phyloP scores from a whole-genome alignment of 2,797 vertebrate genomes.

The Pipistrellus kuhlii region DNA sequence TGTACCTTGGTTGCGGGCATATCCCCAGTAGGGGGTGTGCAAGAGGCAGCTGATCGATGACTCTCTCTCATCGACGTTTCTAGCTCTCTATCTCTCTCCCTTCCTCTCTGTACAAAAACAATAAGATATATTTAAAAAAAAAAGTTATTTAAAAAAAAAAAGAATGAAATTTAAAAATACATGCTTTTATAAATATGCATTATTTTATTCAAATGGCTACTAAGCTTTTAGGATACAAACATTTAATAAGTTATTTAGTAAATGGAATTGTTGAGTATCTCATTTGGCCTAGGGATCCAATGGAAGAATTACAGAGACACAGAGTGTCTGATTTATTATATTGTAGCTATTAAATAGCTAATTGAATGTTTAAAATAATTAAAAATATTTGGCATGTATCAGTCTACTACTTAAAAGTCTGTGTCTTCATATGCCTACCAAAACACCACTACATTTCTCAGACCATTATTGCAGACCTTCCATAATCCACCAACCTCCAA shows the following conservation, averaged over 20 bases:
- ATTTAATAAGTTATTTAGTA: slow-evolving; percentile 29
- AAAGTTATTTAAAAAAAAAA: too few species aligned
- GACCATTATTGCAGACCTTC: neutral
- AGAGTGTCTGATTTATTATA: neutral
- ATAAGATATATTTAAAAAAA: too few species aligned
- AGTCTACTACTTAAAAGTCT: neutral
- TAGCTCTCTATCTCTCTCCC: too few species aligned
- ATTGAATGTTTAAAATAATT: slow-evolving; percentile 37
- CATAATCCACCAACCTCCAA: neutral
- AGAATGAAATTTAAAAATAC: slow-evolving; percentile 11
- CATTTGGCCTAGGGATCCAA: neutral
- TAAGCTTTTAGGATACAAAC: slow-evolving; percentile 53
- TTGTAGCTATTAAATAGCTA: slow-evolving; percentile 24
- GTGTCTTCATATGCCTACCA: neutral
- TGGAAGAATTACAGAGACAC: slow-evolving; percentile 47
- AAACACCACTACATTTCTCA: slow-evolving; percentile 19
- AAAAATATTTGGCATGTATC: slow-evolving; percentile 6
- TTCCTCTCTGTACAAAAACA: too few species aligned
- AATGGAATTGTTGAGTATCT: slow-evolving; percentile 9
- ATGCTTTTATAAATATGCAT: neutral
- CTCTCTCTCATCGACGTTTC: too few species aligned
- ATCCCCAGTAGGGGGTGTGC: too few species aligned
- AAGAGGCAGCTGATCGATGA: too few species aligned
- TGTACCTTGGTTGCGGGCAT: too few species aligned
- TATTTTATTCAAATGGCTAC: neutral